Percentiles rank a stretch among this genome's conserved stretches.
phyloP scores from a whole-genome alignment of 1,140 invertebrate genomes.

The Zaprionus inermis region DNA sequence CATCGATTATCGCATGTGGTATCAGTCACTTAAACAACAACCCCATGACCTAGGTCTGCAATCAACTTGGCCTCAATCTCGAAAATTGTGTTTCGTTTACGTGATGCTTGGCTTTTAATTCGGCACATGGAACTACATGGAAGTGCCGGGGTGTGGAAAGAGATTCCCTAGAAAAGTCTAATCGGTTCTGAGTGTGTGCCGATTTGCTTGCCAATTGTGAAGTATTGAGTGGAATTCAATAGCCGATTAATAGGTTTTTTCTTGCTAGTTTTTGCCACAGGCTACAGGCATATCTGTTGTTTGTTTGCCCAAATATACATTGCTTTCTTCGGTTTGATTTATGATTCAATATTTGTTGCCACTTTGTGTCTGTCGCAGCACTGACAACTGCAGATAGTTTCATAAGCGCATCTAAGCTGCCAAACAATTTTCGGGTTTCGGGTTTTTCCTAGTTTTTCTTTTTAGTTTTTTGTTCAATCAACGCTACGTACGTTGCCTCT shows the following conservation, averaged over 20 bases:
- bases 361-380: constrained; percentile 29
- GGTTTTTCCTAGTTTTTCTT: neutral
- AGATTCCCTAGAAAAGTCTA: neutral
- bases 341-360: constrained; percentile 66
- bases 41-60: neutral
- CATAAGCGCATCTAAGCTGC: constrained; percentile 40
- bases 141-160: too few relatives aligned
- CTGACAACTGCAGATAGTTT: constrained; percentile 65
- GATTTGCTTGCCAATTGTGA: neutral
- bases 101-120: constrained; percentile 39
- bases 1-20: constrained; percentile 70
- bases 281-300: neutral
- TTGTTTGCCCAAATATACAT: neutral
- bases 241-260: neutral
- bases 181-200: constrained; percentile 10
- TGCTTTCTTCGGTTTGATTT: constrained; percentile 58
- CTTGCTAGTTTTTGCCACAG: neutral
- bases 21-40: constrained; percentile 68
- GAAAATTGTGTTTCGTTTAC: constrained; percentile 67
- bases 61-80: constrained; percentile 22
- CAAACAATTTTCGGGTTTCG: constrained; percentile 18
- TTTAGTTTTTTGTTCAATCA: constrained; percentile 26
- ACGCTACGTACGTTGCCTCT: constrained; percentile 26
- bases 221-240: neutral
- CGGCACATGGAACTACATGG: neutral